phyloP scores from a whole-genome alignment of 2,888 invertebrate species.

The Lysandra bellargus region DNA sequence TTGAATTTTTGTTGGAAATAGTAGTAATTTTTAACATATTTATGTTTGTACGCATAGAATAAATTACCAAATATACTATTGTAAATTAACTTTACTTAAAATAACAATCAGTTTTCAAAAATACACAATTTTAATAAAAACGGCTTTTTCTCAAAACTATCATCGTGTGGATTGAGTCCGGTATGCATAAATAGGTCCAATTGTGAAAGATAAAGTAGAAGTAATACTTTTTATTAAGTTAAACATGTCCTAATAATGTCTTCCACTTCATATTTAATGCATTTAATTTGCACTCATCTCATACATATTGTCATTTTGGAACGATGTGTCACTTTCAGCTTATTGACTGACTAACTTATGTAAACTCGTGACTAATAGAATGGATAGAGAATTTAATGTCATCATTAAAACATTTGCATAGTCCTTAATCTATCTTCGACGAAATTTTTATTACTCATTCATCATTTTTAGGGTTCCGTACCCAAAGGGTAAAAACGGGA shows the following conservation, averaged over 20 bases:
- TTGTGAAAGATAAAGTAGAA: not conserved
- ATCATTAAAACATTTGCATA: conserved; percentile 57
- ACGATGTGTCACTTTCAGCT: conserved; percentile 57
- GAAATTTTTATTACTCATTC: conserved; percentile 54
- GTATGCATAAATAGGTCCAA: too few species aligned
- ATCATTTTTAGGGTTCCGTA: not conserved
- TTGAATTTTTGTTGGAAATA: too few species aligned
- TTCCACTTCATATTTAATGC: not conserved
- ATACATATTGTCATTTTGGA: conserved; percentile 40
- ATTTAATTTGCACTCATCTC: not conserved
- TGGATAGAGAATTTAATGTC: conserved; percentile 60
- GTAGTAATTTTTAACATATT: too few species aligned
- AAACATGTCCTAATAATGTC: not conserved
- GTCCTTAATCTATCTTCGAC: conserved; percentile 53
- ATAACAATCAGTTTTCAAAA: too few species aligned
- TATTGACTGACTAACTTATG: conserved; percentile 64
- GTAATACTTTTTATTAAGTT: too few species aligned
- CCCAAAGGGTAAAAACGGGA: too few species aligned
- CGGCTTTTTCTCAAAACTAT: too few species aligned
- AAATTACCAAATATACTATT: too few species aligned
- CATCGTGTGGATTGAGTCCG: too few species aligned
- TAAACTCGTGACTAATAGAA: conserved; percentile 55
- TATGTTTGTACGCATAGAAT: too few species aligned
- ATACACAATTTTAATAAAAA: too few species aligned
- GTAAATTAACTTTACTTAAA: too few species aligned